Conservation (phyloP, 2,113 vertebrate genomes). For the Halcyon malimbica region DNA sequence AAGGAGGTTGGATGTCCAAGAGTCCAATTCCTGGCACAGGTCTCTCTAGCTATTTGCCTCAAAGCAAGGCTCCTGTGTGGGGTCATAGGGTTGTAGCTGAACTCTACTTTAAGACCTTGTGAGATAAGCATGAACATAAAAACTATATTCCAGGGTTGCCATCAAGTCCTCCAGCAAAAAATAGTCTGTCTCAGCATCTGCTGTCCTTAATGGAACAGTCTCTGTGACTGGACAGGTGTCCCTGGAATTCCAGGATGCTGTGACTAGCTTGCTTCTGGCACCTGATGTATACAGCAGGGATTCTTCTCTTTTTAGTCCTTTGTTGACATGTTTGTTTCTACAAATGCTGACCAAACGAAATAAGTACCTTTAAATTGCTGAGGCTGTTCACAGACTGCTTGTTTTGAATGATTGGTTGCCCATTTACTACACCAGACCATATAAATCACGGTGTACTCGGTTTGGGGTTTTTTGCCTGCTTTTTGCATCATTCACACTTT, state of each 20-base stretch:
- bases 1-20: not conserved
- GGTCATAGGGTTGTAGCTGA: not conserved
- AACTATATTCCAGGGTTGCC: not conserved
- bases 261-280: not conserved
- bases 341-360: not conserved
- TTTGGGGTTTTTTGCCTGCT: not conserved
- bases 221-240: not conserved
- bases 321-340: not conserved
- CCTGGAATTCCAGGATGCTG: not conserved
- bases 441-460: not conserved
- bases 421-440: not conserved
- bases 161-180: not conserved
- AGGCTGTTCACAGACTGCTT: not conserved
- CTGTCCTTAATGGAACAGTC: not conserved
- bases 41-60: not conserved
- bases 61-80: not conserved
- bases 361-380: not conserved
- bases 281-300: not conserved
- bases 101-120: not conserved
- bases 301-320: not conserved
- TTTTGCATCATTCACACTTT: not conserved
- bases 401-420: not conserved
- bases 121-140: accelerated
- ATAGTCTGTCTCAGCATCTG: not conserved
- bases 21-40: not conserved